These are phyloP conservation scores for Tiphia femorata DNA, from an alignment of 2,888 invertebrate species.

Conservation along the genomic window DNA sequence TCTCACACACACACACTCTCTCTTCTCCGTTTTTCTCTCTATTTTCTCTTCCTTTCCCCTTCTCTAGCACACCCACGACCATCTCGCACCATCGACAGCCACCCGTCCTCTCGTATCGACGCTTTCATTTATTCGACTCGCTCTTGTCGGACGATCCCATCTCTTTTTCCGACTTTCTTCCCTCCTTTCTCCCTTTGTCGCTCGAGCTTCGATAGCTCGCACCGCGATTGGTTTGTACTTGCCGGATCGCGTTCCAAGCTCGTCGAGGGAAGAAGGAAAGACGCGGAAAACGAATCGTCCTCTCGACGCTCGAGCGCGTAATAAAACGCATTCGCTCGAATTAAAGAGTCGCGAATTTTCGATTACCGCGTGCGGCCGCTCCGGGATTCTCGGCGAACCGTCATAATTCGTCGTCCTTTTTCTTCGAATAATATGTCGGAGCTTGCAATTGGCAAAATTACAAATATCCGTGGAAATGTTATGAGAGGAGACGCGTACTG, in stretches of 20 bases:
- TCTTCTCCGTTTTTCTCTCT: background rate
- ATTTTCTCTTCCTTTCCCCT: conserved; percentile 1
- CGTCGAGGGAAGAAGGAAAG: conserved; percentile 8
- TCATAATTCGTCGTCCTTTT: too few relatives aligned
- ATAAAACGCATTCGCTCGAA: conserved; percentile 6
- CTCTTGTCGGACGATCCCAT: conserved; percentile 51
- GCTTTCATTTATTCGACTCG: conserved; percentile 51
- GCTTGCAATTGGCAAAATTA: too few relatives aligned
- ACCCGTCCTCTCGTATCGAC: conserved; percentile 24
- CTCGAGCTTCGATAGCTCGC: conserved; percentile 37
- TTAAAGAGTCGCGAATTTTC: conserved; percentile 13
- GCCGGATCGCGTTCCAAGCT: conserved; percentile 29
- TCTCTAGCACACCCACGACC: conserved; percentile 16
- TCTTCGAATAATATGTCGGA: too few relatives aligned
- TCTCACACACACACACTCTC: conserved; percentile 34
- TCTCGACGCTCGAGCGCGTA: too few relatives aligned
- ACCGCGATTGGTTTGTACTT: conserved; percentile 44
- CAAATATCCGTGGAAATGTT: too few relatives aligned
- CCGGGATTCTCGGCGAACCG: too few relatives aligned
- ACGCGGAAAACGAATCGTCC: background rate
- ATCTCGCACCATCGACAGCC: conserved; percentile 26
- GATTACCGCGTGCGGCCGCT: conserved; percentile 36
- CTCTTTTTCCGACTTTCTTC: conserved; percentile 28
- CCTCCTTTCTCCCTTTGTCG: background rate
- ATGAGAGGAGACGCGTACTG: too few relatives aligned